A percentile compares a stretch with the other conserved stretches of the same genome.
Conservation (phyloP, 2,797 vertebrate species). For the Paedocypris micromegethes region DNA sequence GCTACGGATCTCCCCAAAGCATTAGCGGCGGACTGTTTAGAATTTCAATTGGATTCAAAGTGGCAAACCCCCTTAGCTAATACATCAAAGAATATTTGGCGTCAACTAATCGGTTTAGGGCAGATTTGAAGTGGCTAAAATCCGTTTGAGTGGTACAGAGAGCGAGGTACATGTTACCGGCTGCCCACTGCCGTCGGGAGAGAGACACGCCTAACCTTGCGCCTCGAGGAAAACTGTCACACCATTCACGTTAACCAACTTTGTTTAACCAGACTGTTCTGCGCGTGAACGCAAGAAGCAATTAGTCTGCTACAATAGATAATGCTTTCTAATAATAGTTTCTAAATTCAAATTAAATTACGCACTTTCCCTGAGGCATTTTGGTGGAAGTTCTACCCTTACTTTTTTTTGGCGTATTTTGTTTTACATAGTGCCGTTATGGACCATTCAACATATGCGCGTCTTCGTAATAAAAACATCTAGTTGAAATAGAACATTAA, state of each 20-base stretch:
- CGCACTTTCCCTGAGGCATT: slow-evolving; percentile 62
- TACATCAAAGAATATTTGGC: slow-evolving; percentile 81
- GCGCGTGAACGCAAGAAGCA: slow-evolving; percentile 51
- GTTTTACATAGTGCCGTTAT: slow-evolving; percentile 12
- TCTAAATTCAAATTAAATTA: slow-evolving; percentile 71
- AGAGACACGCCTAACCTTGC: slow-evolving; percentile 58
- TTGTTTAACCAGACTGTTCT: slow-evolving; percentile 62
- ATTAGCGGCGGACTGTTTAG: slow-evolving; percentile 74
- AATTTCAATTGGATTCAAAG: slow-evolving; percentile 80
- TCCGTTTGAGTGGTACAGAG: slow-evolving; percentile 62
- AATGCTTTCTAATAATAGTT: slow-evolving; percentile 71
- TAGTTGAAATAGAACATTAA: no score
- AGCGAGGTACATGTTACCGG: slow-evolving; percentile 53
- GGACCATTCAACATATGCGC: no score
- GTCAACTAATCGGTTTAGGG: slow-evolving; percentile 81
- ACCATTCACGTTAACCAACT: slow-evolving; percentile 58
- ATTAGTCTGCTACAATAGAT: slow-evolving; percentile 67
- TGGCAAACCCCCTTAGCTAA: slow-evolving; percentile 79
- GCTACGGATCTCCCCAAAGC: slow-evolving; percentile 73
- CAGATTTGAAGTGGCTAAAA: slow-evolving; percentile 73
- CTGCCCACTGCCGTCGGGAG: slow-evolving; percentile 47
- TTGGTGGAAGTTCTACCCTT: slow-evolving; percentile 48
- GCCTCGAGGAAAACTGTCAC: slow-evolving; percentile 63
- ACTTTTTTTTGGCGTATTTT: slow-evolving; percentile 7
- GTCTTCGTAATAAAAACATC: no score